These are phyloP conservation scores for Nasalis larvatus DNA, from an alignment of 2,113 vertebrate genomes.

Conservation along the genomic window DNA sequence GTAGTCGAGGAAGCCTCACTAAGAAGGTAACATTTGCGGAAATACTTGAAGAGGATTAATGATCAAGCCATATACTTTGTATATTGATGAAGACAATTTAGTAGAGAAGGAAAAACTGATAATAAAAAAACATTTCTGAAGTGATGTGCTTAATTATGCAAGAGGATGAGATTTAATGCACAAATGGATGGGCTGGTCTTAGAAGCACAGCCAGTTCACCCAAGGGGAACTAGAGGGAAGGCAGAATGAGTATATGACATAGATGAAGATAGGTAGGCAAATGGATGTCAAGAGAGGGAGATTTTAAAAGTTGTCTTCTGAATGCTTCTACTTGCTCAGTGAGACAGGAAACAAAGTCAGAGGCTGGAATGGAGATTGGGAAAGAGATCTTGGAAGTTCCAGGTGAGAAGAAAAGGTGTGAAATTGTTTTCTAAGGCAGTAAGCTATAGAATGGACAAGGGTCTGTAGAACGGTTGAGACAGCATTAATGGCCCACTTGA, in stretches of 20 bases:
- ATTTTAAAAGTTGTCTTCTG: neutral
- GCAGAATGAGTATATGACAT: neutral
- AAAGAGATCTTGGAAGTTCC: neutral
- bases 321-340: neutral
- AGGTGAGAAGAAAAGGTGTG: neutral
- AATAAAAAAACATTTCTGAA: neutral
- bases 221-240: neutral
- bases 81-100: neutral
- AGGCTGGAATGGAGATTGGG: neutral
- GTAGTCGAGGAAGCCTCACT: neutral
- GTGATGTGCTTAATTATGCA: neutral
- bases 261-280: neutral
- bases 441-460: neutral
- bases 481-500: neutral
- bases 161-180: neutral
- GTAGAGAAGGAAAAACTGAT: neutral
- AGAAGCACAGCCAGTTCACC: neutral
- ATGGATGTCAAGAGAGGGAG: neutral
- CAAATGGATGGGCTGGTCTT: neutral
- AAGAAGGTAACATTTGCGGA: neutral
- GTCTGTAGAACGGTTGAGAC: no score
- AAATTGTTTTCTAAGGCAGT: neutral
- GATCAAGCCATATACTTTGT: neutral
- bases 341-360: neutral
- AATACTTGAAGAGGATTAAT: neutral